Base-by-base conservation (phyloP, 37 sponge, comb jelly and placozoan species). In the Bolinopsis microptera region DNA sequence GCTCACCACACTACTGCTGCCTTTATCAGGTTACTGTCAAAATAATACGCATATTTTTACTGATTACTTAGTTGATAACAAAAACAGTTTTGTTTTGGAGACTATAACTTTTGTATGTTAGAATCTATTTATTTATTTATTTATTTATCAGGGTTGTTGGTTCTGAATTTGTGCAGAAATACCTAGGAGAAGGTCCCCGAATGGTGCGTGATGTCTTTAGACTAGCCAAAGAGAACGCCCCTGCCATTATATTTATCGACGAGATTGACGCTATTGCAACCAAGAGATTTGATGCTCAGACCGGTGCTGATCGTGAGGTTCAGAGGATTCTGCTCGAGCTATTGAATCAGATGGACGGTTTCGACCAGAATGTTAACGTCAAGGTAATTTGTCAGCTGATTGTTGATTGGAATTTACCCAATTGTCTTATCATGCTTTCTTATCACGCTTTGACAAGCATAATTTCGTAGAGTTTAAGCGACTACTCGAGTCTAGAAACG, bases 211-310 rank as follows among this genome's bases (percentile, higher is more conserved):
- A 98, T 94, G 98, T 98, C 68, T 98, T 98, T 94, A 92, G 98
- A 92, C 93, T 98, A 1, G 98, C 98, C 32, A 96, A 94, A 68
- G 98, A 98, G 95, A 98, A 98, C 95, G 96, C 98, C 39, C 98
- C 98, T 23, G 95, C 98, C 8, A 98, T 98, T 76, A 97, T 98
- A 28, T 98, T 98, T 94, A 98, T 98, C 48, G 98, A 98, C 93
- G 98, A 98, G 93, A 98, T 98, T 76, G 98, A 98, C 94, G 98
- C 98, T 40, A 98, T 98, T 40, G 98, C 98, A 35, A 98, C 98
- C 8, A 98, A 98, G 93, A 76, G 98, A 69, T 98, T 98, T 92
- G 98, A 98, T 93, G 98, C 98, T 30, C 98, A 98, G 80, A 98
- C 98, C 0, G 98, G 98, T 94, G 99, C 99, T 93, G 99, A 98